Evolutionary conservation across 2,797 vertebrate genomes (phyloP).

Genomic region (Brotula barbata): DNA sequence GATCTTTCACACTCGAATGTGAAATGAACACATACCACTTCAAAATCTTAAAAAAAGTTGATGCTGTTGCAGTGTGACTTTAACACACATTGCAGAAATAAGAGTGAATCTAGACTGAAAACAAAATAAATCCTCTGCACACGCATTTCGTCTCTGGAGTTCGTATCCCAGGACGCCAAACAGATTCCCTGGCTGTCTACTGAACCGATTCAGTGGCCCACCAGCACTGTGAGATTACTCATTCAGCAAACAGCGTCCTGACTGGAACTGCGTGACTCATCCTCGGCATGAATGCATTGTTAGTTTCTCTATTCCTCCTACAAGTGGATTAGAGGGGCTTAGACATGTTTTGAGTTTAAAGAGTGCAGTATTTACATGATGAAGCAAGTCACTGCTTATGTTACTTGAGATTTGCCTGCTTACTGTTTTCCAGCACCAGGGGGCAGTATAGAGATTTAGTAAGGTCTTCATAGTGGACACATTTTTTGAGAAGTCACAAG

Average conservation of each 20-base stretch:
- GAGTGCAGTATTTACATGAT: constrained; percentile 10
- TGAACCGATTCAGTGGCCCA: constrained; percentile 36
- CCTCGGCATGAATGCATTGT: constrained; percentile 2
- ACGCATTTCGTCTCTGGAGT: constrained; percentile 8
- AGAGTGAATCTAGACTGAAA: constrained; percentile 15
- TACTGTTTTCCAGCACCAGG: constrained; percentile 34
- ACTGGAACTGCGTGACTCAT: constrained; percentile 58
- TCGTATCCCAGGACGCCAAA: constrained; percentile 17
- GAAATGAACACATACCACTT: too few species aligned
- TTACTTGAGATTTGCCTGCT: neutral
- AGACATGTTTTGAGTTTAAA: neutral
- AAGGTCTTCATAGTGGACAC: too few species aligned
- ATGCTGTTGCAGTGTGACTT: too few species aligned
- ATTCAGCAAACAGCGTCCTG: constrained; percentile 39
- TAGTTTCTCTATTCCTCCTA: constrained; percentile 11
- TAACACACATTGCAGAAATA: constrained; percentile 7
- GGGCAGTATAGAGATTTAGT: constrained; percentile 38
- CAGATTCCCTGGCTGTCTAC: constrained; percentile 28
- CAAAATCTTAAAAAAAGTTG: too few species aligned
- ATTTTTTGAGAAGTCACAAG: constrained; percentile 60
- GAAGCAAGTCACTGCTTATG: constrained; percentile 10
- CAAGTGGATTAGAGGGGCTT: neutral
- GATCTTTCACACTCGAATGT: too few species aligned
- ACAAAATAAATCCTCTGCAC: constrained; percentile 42
- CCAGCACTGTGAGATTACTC: constrained; percentile 49